Conservation (phyloP, 2,113 vertebrate genomes). For the Lontra canadensis region DNA sequence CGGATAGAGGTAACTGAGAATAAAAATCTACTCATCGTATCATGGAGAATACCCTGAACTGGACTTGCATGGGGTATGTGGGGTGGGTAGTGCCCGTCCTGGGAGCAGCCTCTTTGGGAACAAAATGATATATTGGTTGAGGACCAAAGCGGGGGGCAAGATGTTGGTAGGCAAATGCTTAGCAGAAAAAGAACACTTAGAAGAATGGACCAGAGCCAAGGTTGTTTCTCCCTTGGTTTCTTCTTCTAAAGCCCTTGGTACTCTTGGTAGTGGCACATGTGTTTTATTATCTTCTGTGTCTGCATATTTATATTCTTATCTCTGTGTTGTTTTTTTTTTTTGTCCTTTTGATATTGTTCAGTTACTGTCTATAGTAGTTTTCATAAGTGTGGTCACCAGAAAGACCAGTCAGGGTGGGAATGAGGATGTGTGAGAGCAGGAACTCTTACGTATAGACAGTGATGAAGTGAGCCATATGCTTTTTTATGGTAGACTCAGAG, state of each 20-base stretch:
- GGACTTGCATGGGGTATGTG: not conserved
- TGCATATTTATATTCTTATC: not conserved
- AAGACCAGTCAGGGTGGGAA: not conserved
- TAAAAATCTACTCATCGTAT: not conserved
- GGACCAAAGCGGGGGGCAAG: not conserved
- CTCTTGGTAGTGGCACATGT: not conserved
- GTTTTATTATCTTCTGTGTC: not conserved
- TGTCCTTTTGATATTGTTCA: not conserved
- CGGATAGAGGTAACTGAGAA: not conserved
- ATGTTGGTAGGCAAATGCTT: not conserved
- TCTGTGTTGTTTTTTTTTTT: slow-evolving; percentile 8
- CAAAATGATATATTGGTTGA: not conserved
- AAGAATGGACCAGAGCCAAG: not conserved
- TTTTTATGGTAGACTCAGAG: not conserved
- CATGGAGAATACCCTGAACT: not conserved
- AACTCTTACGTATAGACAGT: not conserved
- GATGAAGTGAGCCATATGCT: not conserved
- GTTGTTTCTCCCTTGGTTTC: not conserved
- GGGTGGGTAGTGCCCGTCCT: not conserved
- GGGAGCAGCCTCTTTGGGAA: not conserved
- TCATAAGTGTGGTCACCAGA: not conserved
- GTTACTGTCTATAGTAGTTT: not conserved
- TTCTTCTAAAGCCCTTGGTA: not conserved
- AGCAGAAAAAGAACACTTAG: not conserved
- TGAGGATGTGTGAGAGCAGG: not conserved